phyloP scores from a whole-genome alignment of 2,797 vertebrate species.

The Rhinoraja longicauda region DNA sequence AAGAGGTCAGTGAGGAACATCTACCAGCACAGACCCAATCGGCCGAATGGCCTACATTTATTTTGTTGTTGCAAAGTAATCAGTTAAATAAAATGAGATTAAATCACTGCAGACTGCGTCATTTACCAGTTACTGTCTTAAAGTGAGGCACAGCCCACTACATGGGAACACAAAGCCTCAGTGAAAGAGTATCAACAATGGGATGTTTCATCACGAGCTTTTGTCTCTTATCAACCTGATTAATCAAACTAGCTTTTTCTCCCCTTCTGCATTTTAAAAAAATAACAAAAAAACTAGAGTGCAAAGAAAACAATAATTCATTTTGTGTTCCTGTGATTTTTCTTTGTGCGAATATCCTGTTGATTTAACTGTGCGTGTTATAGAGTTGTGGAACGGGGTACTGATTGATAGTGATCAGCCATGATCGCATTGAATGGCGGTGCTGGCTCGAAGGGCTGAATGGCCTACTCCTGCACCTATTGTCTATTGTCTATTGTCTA shows the following conservation, averaged over 20 bases:
- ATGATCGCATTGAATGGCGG: too few relatives aligned
- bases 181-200: too few relatives aligned
- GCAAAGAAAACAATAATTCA: background rate
- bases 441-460: too few relatives aligned
- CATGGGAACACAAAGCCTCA: background rate
- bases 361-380: too few relatives aligned
- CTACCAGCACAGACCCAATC: too few relatives aligned
- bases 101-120: background rate
- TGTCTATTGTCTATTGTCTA: too few relatives aligned
- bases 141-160: background rate
- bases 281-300: background rate
- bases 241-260: background rate
- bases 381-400: too few relatives aligned
- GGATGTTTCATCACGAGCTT: background rate
- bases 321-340: background rate
- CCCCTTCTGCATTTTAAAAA: background rate
- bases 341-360: background rate
- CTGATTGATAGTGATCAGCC: too few relatives aligned
- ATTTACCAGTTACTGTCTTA: background rate
- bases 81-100: background rate
- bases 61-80: background rate
- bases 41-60: too few relatives aligned
- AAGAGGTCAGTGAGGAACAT: too few relatives aligned
- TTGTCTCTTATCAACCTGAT: too few relatives aligned
- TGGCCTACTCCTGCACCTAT: too few relatives aligned